Base-by-base conservation (phyloP, 2,888 invertebrate genomes). In the Chrysodeixis includens region DNA sequence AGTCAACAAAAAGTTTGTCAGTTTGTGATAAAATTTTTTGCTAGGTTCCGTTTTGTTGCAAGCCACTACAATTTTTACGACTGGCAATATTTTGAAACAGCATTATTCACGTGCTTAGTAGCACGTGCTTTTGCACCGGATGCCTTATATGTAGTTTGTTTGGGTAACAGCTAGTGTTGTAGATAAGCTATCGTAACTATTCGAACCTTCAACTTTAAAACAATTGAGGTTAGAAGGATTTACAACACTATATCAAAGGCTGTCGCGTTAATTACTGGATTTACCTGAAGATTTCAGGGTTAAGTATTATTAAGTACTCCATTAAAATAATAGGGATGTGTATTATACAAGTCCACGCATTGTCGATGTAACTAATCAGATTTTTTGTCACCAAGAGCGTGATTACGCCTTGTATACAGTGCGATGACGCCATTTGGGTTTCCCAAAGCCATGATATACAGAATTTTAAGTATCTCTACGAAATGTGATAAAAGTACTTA, bases 61-160 rank as follows among this genome's bases (percentile, higher is more conserved):
- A 35, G 20, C 65, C 62, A 61, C 62, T 65, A 71, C 56, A 66
- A 72, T 83, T 85, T 85, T 86, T 84, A 86, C 85, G 86, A 85
- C 76, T 83, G 69, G 73, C 74, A 78, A 82, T 86, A 85, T 85
- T 85, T 86, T 81, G 82, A 85, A 84, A 82, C 77, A 67, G 73
- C 71, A 56, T 60, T 67, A 51, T 78, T 80, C 82, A 85, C 83
- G 79, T 83, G 81, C 54, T 69, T 55, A 18, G 22, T n/a, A 72
- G 71, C 86, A 85, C 85, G 86, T 86, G 86, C 66, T 74, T 56
- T 56, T 65, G 35, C 35, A 74, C 81, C 83, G 84, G 84, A 83
- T 76, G 79, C 71, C 51, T 69, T 57, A 51, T 60, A 26, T 26
- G 26, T 26, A 64, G 60, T 66, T 79, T 86, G 86, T 86, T 85